phyloP scores from a whole-genome alignment of 2,888 invertebrate genomes.

The Drosophila atroscutellata region DNA sequence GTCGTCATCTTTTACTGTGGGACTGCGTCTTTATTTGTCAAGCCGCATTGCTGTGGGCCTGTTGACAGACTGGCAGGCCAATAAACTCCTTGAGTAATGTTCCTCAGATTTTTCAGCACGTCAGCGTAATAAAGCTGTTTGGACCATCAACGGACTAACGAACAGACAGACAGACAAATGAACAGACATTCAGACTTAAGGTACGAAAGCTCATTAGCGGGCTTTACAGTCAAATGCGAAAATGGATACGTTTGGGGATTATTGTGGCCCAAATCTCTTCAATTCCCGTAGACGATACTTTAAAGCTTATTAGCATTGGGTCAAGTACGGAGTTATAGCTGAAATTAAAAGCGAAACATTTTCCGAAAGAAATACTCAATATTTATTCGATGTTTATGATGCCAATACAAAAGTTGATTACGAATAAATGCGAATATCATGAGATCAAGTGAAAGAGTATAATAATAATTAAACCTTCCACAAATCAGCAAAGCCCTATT shows the following conservation, averaged over 20 bases:
- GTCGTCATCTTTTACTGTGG: constrained; percentile 44
- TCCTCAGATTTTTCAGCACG: constrained; percentile 67
- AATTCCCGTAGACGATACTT: constrained; percentile 6
- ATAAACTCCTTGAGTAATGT: constrained; percentile 77
- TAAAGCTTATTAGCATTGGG: constrained; percentile 27
- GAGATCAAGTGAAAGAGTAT: background rate
- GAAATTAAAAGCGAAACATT: background rate
- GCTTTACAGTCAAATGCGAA: constrained; percentile 36
- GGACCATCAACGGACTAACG: constrained; percentile 29
- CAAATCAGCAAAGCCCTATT: background rate
- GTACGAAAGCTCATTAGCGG: constrained; percentile 63
- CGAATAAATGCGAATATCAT: background rate
- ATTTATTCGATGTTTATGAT: background rate
- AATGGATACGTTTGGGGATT: constrained; percentile 24
- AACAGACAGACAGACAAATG: constrained; percentile 4
- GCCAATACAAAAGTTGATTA: background rate
- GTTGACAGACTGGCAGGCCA: constrained; percentile 64
- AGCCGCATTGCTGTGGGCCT: constrained; percentile 40
- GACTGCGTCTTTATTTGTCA: constrained; percentile 57
- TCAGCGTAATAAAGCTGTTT: constrained; percentile 77
- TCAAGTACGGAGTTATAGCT: constrained; percentile 6
- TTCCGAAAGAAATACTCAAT: background rate
- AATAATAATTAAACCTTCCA: background rate
- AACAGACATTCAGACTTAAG: constrained; percentile 18
- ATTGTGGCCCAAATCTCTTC: constrained; percentile 2